These are phyloP conservation scores for Himalopsyche kuldschensis DNA, from an alignment of 2,888 invertebrate genomes.

Conservation along the genomic window DNA sequence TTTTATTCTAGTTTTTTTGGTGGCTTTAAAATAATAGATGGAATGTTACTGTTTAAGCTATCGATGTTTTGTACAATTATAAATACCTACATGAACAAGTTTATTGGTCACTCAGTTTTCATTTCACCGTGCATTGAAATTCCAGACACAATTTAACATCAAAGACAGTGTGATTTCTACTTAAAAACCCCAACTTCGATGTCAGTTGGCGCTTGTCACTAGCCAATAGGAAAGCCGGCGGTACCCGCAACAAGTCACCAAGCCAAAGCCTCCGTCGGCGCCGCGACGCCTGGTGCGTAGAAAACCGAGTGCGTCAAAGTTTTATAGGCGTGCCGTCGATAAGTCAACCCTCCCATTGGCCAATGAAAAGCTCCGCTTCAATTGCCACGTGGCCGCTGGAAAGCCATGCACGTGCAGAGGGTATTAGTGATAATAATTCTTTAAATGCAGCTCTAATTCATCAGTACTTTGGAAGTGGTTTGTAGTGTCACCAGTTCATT, in stretches of 20 bases:
- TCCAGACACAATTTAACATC: background rate
- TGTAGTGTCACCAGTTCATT: too few species aligned
- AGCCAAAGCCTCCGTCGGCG: conserved; percentile 23
- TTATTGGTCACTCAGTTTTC: background rate
- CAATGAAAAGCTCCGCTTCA: conserved; percentile 46
- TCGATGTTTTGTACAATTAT: too few species aligned
- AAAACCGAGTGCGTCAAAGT: conserved; percentile 20
- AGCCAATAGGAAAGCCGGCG: conserved; percentile 22
- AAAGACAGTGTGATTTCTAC: background rate
- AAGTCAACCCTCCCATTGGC: conserved; percentile 55
- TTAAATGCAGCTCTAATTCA: background rate
- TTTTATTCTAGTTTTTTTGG: too few species aligned
- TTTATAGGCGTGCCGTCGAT: conserved; percentile 44
- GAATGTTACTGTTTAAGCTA: too few species aligned
- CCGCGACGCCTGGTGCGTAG: conserved; percentile 7
- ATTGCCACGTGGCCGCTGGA: conserved; percentile 4
- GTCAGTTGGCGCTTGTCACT: background rate
- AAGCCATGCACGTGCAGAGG: background rate
- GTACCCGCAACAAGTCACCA: conserved; percentile 11
- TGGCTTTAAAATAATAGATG: too few species aligned
- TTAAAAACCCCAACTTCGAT: background rate
- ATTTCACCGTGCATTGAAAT: conserved; percentile 5
- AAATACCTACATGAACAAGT: too few species aligned
- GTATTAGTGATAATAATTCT: background rate
- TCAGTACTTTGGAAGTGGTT: too few species aligned